These are phyloP conservation scores for Crypturellus tataupa DNA, from an alignment of 2,797 vertebrate species.

Conservation along the genomic window DNA sequence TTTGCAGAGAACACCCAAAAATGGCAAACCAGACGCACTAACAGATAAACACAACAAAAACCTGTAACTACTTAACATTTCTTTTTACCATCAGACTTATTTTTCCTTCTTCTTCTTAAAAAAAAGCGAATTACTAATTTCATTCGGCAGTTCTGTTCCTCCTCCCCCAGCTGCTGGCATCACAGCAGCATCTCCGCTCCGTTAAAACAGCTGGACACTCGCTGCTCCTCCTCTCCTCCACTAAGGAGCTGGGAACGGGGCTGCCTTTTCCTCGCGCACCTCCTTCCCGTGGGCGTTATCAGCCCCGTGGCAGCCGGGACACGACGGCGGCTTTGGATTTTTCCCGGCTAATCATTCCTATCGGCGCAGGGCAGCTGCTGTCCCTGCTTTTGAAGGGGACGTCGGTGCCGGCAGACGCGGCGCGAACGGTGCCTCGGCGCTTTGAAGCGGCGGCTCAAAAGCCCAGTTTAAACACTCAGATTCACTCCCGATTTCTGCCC, in stretches of 20 bases:
- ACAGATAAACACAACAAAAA: neutral
- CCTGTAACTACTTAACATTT: neutral
- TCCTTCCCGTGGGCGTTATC: conserved; percentile 63
- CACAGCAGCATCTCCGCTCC: neutral
- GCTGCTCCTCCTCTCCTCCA: neutral
- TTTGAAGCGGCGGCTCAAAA: conserved; percentile 89
- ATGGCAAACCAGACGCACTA: fast-evolving
- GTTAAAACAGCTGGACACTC: neutral
- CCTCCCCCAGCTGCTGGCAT: neutral
- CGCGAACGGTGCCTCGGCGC: conserved; percentile 70
- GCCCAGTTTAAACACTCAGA: conserved; percentile 90
- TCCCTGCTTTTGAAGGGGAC: conserved; percentile 80
- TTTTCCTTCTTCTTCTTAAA: neutral
- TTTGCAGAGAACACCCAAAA: neutral
- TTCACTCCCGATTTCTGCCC: conserved; percentile 76
- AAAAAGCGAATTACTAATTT: neutral
- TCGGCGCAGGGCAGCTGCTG: conserved; percentile 82
- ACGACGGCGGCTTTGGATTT: conserved; percentile 65
- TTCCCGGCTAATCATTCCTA: conserved; percentile 77
- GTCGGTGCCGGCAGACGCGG: conserved; percentile 77
- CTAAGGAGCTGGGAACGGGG: neutral
- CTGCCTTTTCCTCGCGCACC: neutral
- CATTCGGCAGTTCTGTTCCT: neutral
- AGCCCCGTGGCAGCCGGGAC: conserved; percentile 68
- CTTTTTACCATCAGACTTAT: neutral